Evolutionary conservation across 1,140 invertebrate genomes (phyloP), one percentile per base, ranked within the genome.

Genomic region (Caenorhabditis remanei): DNA sequence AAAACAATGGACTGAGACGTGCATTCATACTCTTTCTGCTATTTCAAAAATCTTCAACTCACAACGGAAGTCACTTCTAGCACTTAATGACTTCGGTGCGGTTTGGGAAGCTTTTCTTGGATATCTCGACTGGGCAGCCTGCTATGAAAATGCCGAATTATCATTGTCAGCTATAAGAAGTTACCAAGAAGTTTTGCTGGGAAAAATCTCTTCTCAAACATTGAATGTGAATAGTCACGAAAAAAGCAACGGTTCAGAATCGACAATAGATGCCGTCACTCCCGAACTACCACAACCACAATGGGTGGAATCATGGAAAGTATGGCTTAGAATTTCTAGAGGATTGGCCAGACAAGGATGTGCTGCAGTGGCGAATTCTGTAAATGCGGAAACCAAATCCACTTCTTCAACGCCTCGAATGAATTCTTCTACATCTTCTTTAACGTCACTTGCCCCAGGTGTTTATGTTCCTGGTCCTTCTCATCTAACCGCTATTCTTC

Each of bases 1-100:
- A 92, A 99, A 99, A 92, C 98, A 99, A 93, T 99, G 98, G 98
- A 97, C 97, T 9, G 98, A 99, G 93, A 99, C 98, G 7, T 96
- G 86, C 32, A 87, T 87, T 79, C 92, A 94, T n/a, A 93, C 94
- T 1, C 90, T 94, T 21, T 75, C 87, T 65, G 91, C 91, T 8
- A 89, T 91, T 41, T 90, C 92, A 5, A 93, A 91, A 75, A 92
- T 92, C 48, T 93, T 92, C 86, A 93, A 92, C 79, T 88, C 91
- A 3, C 92, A 92, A 84, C 58, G 91, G 46, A 87, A 88, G 19
- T 84, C 85, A 53, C 88, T 92, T n/a, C 79, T 92, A 7, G 79
- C 63, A n/a, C 88, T 92, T 48, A 92, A 87, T 13, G 88, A 85
- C 53, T 91, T 91, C 50, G 82, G 75, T 21, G 63, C 87, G 21